These are phyloP conservation scores for Beaufortia kweichowensis DNA, from an alignment of 2,113 vertebrate species.

Conservation along the genomic window DNA sequence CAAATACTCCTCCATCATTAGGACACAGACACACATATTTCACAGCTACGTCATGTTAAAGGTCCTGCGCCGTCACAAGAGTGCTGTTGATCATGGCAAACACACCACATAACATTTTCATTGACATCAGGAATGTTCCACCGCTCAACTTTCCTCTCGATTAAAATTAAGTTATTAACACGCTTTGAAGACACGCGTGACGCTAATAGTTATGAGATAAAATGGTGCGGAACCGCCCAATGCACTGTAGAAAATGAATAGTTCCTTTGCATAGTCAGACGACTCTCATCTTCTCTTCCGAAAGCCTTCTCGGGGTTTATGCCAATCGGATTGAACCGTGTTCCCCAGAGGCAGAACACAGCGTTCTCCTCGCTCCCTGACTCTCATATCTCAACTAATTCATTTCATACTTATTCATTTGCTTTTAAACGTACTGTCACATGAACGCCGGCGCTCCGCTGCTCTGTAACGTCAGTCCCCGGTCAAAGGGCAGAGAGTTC, in stretches of 20 bases:
- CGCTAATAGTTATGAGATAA: constrained; percentile 33
- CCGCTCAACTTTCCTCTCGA: not conserved
- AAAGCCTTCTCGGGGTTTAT: constrained; percentile 52
- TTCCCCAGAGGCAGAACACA: constrained; percentile 55
- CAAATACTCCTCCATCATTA: constrained; percentile 19
- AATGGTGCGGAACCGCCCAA: constrained; percentile 4
- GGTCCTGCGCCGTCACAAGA: not conserved
- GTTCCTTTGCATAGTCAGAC: constrained; percentile 39
- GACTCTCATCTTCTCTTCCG: constrained; percentile 56
- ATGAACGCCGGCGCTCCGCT: constrained; percentile 51
- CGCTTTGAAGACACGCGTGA: not conserved
- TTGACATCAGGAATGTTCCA: not conserved
- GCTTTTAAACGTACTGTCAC: constrained; percentile 67
- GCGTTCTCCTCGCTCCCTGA: constrained; percentile 49
- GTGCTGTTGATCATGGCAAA: not conserved
- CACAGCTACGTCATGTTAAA: not conserved
- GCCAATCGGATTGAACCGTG: constrained; percentile 64
- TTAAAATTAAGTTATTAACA: constrained; percentile 13
- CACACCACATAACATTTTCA: not conserved
- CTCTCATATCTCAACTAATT: constrained; percentile 67
- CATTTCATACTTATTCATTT: constrained; percentile 75
- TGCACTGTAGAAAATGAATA: constrained; percentile 56
- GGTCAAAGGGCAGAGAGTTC: constrained; percentile 7
- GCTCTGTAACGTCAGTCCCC: not conserved
- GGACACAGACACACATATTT: constrained; percentile 13